A percentile compares a stretch with the other conserved stretches of the same genome.
phyloP scores from a whole-genome alignment of 2,797 vertebrate species.

The Myotis findleyi region DNA sequence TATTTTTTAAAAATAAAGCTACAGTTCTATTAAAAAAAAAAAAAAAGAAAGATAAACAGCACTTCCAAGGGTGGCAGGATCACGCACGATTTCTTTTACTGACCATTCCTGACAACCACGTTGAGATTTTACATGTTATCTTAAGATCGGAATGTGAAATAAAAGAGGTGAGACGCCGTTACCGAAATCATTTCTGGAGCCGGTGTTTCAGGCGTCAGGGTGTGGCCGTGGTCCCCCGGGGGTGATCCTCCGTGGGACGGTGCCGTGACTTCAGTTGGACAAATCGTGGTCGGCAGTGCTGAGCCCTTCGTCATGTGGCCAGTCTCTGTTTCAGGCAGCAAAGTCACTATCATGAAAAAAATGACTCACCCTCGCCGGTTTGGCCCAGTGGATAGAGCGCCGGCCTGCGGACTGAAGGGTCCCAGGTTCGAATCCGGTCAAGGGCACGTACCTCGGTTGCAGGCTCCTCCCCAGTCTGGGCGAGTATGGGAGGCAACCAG shows the following conservation, averaged over 20 bases:
- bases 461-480: no score
- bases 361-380: not conserved
- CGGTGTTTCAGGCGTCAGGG: not conserved
- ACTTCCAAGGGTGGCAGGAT: not conserved
- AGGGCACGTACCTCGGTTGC: no score
- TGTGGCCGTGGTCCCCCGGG: fast-evolving
- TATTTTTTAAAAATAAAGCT: no score
- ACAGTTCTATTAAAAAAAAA: no score
- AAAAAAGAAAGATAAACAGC: slow-evolving; percentile 15
- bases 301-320: not conserved
- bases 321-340: not conserved
- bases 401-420: no score
- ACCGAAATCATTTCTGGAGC: not conserved
- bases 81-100: slow-evolving; percentile 34
- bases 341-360: not conserved
- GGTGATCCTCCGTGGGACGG: not conserved
- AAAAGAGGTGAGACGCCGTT: slow-evolving; percentile 52
- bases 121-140: slow-evolving; percentile 50
- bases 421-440: no score
- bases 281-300: not conserved
- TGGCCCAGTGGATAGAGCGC: no score
- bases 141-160: slow-evolving; percentile 43
- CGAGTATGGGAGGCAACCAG: no score
- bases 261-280: not conserved
- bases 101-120: not conserved